Conservation (phyloP, 2,113 vertebrate genomes). For the Phyllostomus discolor region DNA sequence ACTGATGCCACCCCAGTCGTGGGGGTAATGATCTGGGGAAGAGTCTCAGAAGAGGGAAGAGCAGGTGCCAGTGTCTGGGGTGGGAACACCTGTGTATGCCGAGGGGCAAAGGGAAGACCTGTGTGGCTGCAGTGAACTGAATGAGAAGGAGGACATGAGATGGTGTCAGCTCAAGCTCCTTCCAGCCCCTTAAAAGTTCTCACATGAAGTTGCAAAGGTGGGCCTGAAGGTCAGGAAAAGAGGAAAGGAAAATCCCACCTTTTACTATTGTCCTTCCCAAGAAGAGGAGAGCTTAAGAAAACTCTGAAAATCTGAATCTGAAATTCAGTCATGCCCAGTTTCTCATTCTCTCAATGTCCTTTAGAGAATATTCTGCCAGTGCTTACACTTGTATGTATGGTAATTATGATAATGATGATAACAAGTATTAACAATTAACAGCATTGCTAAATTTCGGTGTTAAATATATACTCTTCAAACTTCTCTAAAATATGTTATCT, state of each 20-base stretch:
- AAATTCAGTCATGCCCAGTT: not conserved
- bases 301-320: not conserved
- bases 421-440: not conserved
- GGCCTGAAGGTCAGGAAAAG: not conserved
- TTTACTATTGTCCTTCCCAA: not conserved
- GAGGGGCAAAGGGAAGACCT: not conserved
- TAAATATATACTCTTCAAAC: not conserved
- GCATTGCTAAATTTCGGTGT: not conserved
- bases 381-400: not conserved
- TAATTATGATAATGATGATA: too few species aligned
- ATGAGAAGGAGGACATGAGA: not conserved
- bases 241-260: not conserved
- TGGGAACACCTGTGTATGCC: not conserved
- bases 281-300: not conserved
- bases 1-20: not conserved
- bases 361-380: not conserved
- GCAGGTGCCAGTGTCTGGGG: not conserved
- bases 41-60: not conserved
- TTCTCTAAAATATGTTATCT: not conserved
- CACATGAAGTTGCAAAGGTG: not conserved
- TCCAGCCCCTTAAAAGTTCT: not conserved
- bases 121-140: not conserved
- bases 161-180: accelerated
- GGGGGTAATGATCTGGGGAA: not conserved
- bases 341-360: not conserved